phyloP scores from a whole-genome alignment of 2,113 vertebrate genomes.

The Acinonyx jubatus region DNA sequence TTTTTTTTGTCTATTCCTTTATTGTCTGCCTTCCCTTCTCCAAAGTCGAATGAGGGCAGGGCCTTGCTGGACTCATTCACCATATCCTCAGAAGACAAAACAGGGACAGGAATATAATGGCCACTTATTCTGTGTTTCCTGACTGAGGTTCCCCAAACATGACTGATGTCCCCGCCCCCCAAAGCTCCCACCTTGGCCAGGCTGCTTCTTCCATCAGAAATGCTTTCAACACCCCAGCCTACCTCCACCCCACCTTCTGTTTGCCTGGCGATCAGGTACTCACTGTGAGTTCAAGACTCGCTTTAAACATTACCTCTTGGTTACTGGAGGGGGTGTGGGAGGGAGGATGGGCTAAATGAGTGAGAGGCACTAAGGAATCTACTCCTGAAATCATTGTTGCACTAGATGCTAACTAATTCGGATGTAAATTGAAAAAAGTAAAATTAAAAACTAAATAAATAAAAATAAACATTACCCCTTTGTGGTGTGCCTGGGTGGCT shows the following conservation, averaged over 20 bases:
- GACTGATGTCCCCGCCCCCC: neutral
- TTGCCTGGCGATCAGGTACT: neutral
- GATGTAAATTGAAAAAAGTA: too few species aligned
- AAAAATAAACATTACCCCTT: neutral
- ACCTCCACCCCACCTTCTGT: neutral
- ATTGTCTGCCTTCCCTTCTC: neutral
- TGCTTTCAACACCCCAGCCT: neutral
- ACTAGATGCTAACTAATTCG: too few species aligned
- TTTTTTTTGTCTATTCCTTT: neutral
- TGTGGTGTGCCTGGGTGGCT: too few species aligned
- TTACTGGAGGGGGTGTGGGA: too few species aligned
- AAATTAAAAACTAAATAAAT: too few species aligned
- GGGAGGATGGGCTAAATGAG: too few species aligned
- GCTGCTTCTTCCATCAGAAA: neutral
- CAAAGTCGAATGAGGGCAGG: neutral
- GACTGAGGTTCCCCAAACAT: accelerated
- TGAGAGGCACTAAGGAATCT: too few species aligned
- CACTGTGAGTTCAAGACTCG: neutral
- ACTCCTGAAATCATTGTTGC: too few species aligned
- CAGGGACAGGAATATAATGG: accelerated
- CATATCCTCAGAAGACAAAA: neutral
- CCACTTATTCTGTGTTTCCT: neutral
- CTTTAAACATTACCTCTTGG: neutral
- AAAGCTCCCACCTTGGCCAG: accelerated
- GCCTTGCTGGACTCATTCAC: neutral